Percentiles rank a stretch among this genome's conserved stretches.
phyloP scores from a whole-genome alignment of 2,113 vertebrate species.

The Perognathus longimembris region DNA sequence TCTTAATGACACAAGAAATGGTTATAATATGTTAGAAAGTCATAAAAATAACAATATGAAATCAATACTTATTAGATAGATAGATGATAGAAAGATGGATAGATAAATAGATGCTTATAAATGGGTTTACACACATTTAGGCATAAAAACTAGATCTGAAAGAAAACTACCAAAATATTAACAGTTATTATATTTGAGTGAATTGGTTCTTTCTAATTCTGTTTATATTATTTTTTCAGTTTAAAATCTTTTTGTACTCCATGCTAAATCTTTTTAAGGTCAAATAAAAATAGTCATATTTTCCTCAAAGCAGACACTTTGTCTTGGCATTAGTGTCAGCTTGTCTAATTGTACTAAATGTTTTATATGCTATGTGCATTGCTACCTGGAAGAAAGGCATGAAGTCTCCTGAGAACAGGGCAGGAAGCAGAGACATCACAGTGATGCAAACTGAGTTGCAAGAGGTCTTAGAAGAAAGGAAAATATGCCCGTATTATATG shows the following conservation, averaged over 20 bases:
- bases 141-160: not conserved
- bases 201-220: not conserved
- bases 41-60: not conserved
- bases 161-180: conserved; percentile 22
- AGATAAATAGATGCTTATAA: too few species aligned
- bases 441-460: not conserved
- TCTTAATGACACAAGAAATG: not conserved
- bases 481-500: not conserved
- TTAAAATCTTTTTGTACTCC: not conserved
- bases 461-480: not conserved
- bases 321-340: not conserved
- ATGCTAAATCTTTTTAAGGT: not conserved
- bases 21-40: not conserved
- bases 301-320: not conserved
- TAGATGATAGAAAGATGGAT: not conserved
- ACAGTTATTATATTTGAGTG: not conserved
- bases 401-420: not conserved
- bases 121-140: not conserved
- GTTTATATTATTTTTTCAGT: not conserved
- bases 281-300: not conserved
- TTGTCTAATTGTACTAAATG: not conserved
- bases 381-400: not conserved
- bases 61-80: not conserved
- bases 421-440: not conserved
- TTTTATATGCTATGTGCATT: not conserved